Evolutionary conservation across 1,140 invertebrate genomes (phyloP).

Genomic region (Euschistus heros): DNA sequence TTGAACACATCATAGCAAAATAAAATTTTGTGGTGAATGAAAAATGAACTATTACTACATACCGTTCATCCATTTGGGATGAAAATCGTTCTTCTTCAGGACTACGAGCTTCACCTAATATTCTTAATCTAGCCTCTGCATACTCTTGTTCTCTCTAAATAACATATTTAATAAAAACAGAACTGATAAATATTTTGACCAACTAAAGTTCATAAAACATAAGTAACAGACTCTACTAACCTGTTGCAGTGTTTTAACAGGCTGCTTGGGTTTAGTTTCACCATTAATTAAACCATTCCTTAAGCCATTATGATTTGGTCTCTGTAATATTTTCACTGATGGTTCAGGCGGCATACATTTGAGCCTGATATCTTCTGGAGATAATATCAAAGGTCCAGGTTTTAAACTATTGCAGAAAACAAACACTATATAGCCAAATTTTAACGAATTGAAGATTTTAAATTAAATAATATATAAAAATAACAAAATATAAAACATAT

Average conservation of each 20-base stretch:
- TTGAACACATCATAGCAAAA: no score
- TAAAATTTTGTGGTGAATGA: no score
- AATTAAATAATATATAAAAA: no score
- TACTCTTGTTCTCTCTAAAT: slow-evolving; percentile 69
- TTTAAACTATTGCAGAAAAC: slow-evolving; percentile 37
- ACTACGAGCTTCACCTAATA: slow-evolving; percentile 67
- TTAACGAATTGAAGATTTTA: no score
- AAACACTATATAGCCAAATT: slow-evolving; percentile 17
- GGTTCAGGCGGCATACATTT: slow-evolving; percentile 45
- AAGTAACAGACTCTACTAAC: slow-evolving; percentile 28
- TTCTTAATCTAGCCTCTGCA: slow-evolving; percentile 69
- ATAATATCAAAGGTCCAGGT: slow-evolving; percentile 45
- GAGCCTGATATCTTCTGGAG: slow-evolving; percentile 16
- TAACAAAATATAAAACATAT: no score
- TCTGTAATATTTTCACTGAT: slow-evolving; percentile 70
- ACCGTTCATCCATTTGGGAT: slow-evolving; percentile 45
- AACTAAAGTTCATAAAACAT: no score
- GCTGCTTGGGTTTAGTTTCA: slow-evolving; percentile 55
- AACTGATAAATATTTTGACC: neutral
- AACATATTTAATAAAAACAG: slow-evolving; percentile 3
- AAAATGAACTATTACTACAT: slow-evolving; percentile 31
- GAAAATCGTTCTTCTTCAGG: slow-evolving; percentile 47
- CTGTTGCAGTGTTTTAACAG: slow-evolving; percentile 73
- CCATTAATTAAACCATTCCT: slow-evolving; percentile 43
- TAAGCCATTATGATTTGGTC: slow-evolving; percentile 43